Evolutionary conservation across 2,888 invertebrate genomes (phyloP), one percentile per base, ranked within the genome.

Genomic region (Busseola fusca): DNA sequence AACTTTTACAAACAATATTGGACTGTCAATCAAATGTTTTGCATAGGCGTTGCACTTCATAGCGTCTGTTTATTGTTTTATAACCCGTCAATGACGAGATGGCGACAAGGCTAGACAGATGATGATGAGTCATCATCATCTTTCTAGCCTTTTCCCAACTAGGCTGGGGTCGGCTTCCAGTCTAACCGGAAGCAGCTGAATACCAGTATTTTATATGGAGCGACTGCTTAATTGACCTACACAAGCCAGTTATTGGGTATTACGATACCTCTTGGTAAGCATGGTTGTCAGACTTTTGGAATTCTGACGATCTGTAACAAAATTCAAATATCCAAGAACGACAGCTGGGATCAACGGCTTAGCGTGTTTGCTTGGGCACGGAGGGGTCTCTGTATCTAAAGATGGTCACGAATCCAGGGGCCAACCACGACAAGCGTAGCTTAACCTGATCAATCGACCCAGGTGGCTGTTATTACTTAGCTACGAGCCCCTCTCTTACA

Each of bases 1-100:
- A n/a, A n/a, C n/a, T n/a, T n/a, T n/a, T n/a, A n/a, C 81, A 69
- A 76, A 78, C 78, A 71, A 76, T 81, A 84, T 81, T 78, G 82
- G 60, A 68, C 72, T 83, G 82, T 81, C 82, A 82, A 78, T 83
- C 82, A 83, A 78, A 76, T 69, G 59, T 72, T 76, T 69, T 76
- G 68, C 58, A 73, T 74, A 34, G 63, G 27, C 62, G 59, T 58
- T 57, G 60, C 54, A 73, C 9, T 72, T 69, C 64, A 18, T 45
- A 18, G 42, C 21, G 7, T 50, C 21, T 68, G 42, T 81, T 66
- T 71, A 74, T 81, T 77, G 59, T 27, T 45, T 45, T 21, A 45
- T 18, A 34, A 34, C 34, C 0, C 5, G 5, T 34, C 34, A 34
- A 34, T n/a, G n/a, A n/a, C n/a, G n/a, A n/a, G n/a, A n/a, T n/a